A percentile compares a stretch with the other conserved stretches of the same genome.
Evolutionary conservation across 2,113 vertebrate genomes (phyloP).

Genomic region (Periophthalmodon schlosseri): DNA sequence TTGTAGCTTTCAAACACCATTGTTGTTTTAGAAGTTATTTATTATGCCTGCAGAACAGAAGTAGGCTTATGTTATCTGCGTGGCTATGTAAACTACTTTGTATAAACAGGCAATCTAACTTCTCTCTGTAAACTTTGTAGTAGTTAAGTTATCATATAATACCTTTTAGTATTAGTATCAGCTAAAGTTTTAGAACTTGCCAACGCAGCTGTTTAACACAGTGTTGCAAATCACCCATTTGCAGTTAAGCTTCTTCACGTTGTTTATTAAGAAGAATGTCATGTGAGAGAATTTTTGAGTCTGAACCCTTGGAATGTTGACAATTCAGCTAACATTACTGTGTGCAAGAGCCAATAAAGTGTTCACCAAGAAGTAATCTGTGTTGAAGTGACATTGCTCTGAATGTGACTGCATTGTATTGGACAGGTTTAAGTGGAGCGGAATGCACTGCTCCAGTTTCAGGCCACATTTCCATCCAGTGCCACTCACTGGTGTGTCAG

Average conservation of each 20-base stretch:
- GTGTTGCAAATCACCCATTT: not conserved
- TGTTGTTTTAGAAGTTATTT: not conserved
- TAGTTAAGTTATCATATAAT: not conserved
- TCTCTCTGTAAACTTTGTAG: not conserved
- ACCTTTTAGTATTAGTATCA: not conserved
- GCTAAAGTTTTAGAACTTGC: not conserved
- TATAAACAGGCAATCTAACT: not conserved
- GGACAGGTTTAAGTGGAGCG: conserved; percentile 70
- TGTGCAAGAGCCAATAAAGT: conserved; percentile 17
- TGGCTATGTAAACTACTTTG: not conserved
- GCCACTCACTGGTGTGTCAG: conserved; percentile 26
- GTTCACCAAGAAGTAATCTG: conserved; percentile 1
- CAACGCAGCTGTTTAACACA: not conserved
- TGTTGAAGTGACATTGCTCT: conserved; percentile 27
- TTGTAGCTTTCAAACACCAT: not conserved
- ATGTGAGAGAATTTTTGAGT: conserved; percentile 10
- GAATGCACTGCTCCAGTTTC: conserved; percentile 68
- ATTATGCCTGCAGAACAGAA: not conserved
- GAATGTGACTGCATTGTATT: conserved; percentile 49
- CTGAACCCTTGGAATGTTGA: not conserved
- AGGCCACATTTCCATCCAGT: conserved; percentile 20
- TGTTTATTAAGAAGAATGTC: conserved; percentile 26
- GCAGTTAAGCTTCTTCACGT: not conserved
- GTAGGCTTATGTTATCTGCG: not conserved
- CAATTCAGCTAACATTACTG: conserved; percentile 8